Conservation (phyloP, 2,797 vertebrate species). For the Pseudochirops corinnae region DNA sequence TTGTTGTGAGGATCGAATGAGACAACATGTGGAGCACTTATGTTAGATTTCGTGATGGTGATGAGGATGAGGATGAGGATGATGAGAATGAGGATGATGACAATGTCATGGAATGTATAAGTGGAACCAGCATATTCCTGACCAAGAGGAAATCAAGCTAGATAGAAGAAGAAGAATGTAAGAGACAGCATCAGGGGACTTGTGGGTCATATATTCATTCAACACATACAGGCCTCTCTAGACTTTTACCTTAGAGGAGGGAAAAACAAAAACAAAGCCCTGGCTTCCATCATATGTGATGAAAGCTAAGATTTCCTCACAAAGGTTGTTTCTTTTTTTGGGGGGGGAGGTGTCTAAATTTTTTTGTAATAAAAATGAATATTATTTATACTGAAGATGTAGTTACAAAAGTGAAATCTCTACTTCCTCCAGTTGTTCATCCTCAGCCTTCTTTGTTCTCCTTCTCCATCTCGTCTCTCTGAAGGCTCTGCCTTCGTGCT, state of each 20-base stretch:
- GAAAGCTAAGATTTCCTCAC: constrained; percentile 23
- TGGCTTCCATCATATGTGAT: constrained; percentile 19
- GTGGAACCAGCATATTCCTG: background rate
- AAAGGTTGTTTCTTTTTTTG: background rate
- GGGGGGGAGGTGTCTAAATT: background rate
- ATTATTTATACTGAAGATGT: background rate
- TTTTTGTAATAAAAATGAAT: background rate
- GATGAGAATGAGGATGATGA: background rate
- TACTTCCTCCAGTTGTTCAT: constrained; percentile 22
- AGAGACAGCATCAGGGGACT: background rate
- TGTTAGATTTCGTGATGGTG: background rate
- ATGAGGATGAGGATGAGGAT: background rate
- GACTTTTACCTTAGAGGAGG: background rate
- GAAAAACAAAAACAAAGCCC: background rate
- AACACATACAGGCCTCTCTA: background rate
- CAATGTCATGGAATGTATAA: background rate
- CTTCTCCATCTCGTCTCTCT: constrained; percentile 54
- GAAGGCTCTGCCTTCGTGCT: constrained; percentile 64
- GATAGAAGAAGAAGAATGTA: background rate
- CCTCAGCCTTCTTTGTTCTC: constrained; percentile 36
- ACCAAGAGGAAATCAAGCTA: background rate
- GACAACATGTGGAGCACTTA: background rate
- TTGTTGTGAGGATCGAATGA: background rate
- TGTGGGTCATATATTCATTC: background rate
- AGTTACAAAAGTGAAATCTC: background rate